Evolutionary conservation across 1,140 invertebrate species (phyloP).

Genomic region (Drosophila mayri): DNA sequence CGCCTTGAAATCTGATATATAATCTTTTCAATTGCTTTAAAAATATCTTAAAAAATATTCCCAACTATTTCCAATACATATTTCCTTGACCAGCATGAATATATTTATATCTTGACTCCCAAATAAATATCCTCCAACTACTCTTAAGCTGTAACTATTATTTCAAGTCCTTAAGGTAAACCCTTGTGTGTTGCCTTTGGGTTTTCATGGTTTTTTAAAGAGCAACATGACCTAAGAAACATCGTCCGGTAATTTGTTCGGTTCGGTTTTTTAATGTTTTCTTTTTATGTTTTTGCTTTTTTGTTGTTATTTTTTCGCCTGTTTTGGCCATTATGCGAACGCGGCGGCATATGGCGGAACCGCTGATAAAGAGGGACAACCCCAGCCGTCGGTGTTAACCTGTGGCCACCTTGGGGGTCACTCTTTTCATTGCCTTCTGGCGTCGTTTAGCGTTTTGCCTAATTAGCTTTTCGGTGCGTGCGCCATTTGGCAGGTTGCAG

Average conservation of each 20-base stretch:
- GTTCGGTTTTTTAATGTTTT: constrained; percentile 22
- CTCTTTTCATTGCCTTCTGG: constrained; percentile 63
- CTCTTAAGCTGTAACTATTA: neutral
- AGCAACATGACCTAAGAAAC: constrained; percentile 5
- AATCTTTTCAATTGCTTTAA: neutral
- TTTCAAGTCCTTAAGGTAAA: neutral
- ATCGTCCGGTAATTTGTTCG: constrained; percentile 32
- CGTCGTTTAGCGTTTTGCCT: constrained; percentile 74
- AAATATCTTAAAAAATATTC: too few species aligned
- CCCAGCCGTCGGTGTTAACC: constrained; percentile 55
- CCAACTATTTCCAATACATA: neutral
- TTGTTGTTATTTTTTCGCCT: neutral
- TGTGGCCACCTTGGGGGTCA: constrained; percentile 40
- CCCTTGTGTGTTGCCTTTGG: neutral
- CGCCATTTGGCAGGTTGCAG: constrained; percentile 53
- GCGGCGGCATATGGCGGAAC: constrained; percentile 9
- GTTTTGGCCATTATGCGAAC: constrained; percentile 26
- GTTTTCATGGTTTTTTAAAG: constrained; percentile 16
- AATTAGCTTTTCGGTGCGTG: constrained; percentile 79
- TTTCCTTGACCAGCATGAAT: neutral
- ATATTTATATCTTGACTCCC: neutral
- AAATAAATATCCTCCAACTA: neutral
- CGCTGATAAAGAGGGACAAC: constrained; percentile 18
- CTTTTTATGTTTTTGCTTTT: neutral
- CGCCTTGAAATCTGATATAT: too few species aligned